A percentile compares a stretch with the other conserved stretches of the same genome.
These are phyloP conservation scores for Norana najaformis DNA, from an alignment of 2,888 invertebrate genomes.

Conservation along the genomic window DNA sequence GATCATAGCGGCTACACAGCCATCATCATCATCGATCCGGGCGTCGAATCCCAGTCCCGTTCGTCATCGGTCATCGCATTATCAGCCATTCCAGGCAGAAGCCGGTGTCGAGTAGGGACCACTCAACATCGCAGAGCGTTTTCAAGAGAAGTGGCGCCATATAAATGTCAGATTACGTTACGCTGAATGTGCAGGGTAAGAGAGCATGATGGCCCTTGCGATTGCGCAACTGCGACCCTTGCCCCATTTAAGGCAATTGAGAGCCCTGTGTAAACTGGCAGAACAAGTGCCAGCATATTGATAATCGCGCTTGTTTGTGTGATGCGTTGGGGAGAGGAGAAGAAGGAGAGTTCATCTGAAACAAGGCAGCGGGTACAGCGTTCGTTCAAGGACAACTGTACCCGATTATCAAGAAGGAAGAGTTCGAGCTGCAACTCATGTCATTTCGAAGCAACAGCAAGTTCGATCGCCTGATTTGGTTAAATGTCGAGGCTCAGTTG, in stretches of 20 bases:
- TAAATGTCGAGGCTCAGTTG: too few species aligned
- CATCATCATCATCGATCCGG: not conserved
- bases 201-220: not conserved
- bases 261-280: not conserved
- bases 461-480: too few species aligned
- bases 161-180: not conserved
- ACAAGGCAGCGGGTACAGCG: too few species aligned
- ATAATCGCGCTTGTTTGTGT: not conserved
- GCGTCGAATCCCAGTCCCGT: not conserved
- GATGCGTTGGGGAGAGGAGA: too few species aligned
- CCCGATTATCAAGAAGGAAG: too few species aligned
- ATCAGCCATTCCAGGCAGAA: slow-evolving; percentile 7
- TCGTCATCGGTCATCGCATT: not conserved
- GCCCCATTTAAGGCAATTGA: not conserved
- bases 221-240: not conserved
- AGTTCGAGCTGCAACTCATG: too few species aligned
- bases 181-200: not conserved
- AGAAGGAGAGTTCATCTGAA: too few species aligned
- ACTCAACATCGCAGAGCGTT: not conserved
- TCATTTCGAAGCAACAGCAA: too few species aligned
- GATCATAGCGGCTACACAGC: not conserved
- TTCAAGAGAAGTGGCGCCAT: not conserved
- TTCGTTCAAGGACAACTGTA: too few species aligned
- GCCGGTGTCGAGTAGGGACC: slow-evolving; percentile 3
- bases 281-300: not conserved